Evolutionary conservation across 2,797 vertebrate genomes (phyloP), one percentile per base, ranked within the genome.

Genomic region (Coilia nasus): DNA sequence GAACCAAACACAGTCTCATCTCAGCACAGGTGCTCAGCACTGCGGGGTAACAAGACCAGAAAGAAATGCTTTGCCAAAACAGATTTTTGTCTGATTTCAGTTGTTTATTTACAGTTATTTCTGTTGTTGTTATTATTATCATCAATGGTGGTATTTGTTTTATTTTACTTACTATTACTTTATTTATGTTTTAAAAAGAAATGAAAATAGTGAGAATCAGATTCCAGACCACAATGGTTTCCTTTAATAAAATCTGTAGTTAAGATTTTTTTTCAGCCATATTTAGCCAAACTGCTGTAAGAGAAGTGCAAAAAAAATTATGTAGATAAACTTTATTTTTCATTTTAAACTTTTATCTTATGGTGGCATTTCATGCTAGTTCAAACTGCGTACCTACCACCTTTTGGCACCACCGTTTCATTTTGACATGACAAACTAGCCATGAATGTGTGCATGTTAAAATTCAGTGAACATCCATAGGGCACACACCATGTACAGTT

Each of bases 221-320:
- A 41, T 17, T 35, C 50, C 1, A 9, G 50, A 54, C 2, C 50
- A 54, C 50, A 54, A 54, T 54, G 50, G 50, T 54, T 54, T 54
- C 50, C 7, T 3, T 54, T 54, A 10, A 54, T 3, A 54, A 54
- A 3, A 54, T 54, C 3, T 54, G 7, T 54, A 54, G 50, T 31
- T 71, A 17, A 31, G 28, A 41, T 14, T 28, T 15, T 75, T 83
- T 64, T 82, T 75, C 6, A 85, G 31, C 60, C 83, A 9, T 23
- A 84, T 90, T 84, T 81, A 85, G 89, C 81, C 46, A 87, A 12
- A 35, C 21, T 87, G 23, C 86, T 89, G 60, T 81, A 87, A 84
- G 21, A 4, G 78, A 85, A 87, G 84, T 91, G 87, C 86, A 90
- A 87, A 87, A 87, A 87, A 88, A 83, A 0, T n/a, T 23, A 50